Base-by-base conservation (phyloP, 2,113 vertebrate species). In the Oceanites oceanicus region DNA sequence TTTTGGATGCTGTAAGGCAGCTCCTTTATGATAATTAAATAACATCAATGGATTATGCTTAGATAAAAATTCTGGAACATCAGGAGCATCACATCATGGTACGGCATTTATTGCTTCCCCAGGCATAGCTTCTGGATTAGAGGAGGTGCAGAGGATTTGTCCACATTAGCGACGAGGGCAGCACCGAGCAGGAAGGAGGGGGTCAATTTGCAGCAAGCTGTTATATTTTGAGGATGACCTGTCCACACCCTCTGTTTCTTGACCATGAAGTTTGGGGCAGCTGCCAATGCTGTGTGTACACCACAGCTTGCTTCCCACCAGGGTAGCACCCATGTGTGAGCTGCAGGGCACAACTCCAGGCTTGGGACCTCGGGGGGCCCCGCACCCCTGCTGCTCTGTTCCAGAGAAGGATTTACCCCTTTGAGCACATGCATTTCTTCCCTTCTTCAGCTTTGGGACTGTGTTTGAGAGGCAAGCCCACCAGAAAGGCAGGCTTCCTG, bases 1-100 rank as follows among this genome's bases (percentile, higher is more conserved):
- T 95, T 96, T 81, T 84, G 74, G 36, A 58, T 91, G 66, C 15
- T 78, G 19, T 45, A 66, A 89, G 36, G 58, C 86, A 94, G 58
- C 66, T 88, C 85, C 27, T 94, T 96, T 81, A 44, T 92, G 49
- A 23, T 70, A 91, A 94, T 87, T 91, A 82, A 91, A 87, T 87
- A 75, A 77, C 52, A 61, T 66, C 36, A 72, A 19, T 47, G 55
- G 88, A 53, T 88, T 79, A 62, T 40, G 42, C 77, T 87, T 87
- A 76, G 49, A 73, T 81, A 79, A 92, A 94, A 95, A 38, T 56
- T 86, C 76, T 81, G 68, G 68, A 78, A 82, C 84, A 85, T 42
- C 29, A 56, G 36, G 30, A 91, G 19, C 53, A 71, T 82, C 68
- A 19, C 32, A 59, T 67, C 25, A 40, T 58, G 17, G n/a, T 29